These are phyloP conservation scores for Piliocolobus tephrosceles DNA, from an alignment of 2,113 vertebrate genomes.

Conservation along the genomic window DNA sequence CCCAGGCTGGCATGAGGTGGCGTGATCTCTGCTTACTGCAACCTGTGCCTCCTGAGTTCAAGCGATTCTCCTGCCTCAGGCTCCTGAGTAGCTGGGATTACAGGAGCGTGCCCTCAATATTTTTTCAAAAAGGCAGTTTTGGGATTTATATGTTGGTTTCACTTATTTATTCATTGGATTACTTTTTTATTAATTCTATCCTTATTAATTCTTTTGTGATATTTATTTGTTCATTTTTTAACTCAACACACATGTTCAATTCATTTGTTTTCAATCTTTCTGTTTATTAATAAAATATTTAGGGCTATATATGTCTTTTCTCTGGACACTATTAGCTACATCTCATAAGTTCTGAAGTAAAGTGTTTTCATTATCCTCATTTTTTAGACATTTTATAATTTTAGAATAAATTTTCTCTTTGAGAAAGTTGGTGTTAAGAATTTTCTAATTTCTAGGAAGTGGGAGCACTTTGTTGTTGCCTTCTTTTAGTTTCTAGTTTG, in stretches of 20 bases:
- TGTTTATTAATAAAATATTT: conserved; percentile 39
- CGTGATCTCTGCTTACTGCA: too few species aligned
- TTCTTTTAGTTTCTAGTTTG: conserved; percentile 5
- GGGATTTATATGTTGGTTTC: neutral
- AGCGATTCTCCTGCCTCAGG: too few species aligned
- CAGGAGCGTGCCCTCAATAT: neutral
- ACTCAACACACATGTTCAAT: neutral
- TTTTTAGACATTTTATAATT: neutral
- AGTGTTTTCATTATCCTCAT: neutral
- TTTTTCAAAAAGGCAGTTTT: neutral
- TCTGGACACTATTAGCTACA: neutral
- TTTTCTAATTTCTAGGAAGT: neutral
- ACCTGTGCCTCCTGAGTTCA: too few species aligned
- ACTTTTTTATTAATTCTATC: neutral
- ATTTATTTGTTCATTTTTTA: neutral
- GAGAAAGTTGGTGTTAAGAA: neutral
- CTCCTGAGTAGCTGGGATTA: too few species aligned
- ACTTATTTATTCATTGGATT: neutral
- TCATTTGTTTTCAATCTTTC: neutral
- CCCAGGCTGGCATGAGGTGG: too few species aligned
- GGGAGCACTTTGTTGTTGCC: neutral
- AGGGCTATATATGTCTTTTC: neutral
- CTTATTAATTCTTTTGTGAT: neutral
- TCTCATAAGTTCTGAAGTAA: neutral
- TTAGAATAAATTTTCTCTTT: neutral